Conservation (phyloP, 1,140 invertebrate species). For the Gryon sp. region DNA sequence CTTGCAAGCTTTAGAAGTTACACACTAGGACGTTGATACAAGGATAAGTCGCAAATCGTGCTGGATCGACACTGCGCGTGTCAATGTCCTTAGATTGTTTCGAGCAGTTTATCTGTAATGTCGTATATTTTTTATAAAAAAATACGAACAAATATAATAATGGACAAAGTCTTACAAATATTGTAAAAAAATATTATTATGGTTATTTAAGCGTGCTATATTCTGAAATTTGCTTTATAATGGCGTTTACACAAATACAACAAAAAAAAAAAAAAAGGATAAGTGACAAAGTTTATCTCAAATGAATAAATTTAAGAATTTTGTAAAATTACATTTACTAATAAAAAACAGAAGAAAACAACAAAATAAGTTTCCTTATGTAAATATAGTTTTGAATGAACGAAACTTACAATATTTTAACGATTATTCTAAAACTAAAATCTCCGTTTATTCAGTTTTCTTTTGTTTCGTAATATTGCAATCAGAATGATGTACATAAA, state of each 20-base stretch:
- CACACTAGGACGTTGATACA: constrained; percentile 7
- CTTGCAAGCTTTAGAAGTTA: constrained; percentile 7
- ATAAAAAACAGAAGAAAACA: constrained; percentile 53
- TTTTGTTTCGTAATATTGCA: constrained; percentile 19
- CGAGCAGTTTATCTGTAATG: constrained; percentile 19
- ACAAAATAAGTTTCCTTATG: constrained; percentile 30
- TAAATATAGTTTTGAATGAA: constrained; percentile 39
- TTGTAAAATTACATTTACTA: constrained; percentile 67
- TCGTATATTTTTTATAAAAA: constrained; percentile 16
- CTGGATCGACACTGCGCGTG: background rate
- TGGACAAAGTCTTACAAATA: constrained; percentile 5
- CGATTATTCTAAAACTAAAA: background rate
- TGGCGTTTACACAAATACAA: background rate
- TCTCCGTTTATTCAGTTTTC: constrained; percentile 1
- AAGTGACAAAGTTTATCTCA: constrained; percentile 41
- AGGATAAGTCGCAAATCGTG: constrained; percentile 24
- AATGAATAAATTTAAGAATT: constrained; percentile 54
- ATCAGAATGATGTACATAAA: too few species aligned
- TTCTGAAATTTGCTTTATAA: constrained; percentile 5
- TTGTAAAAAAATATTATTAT: background rate
- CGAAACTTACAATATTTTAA: constrained; percentile 14
- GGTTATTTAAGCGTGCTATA: background rate
- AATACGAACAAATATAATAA: background rate
- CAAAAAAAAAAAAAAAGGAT: constrained; percentile 33
- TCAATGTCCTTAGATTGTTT: constrained; percentile 13